These are phyloP conservation scores for Marisa cornuarietis DNA, from an alignment of 1,140 invertebrate species.

Conservation along the genomic window DNA sequence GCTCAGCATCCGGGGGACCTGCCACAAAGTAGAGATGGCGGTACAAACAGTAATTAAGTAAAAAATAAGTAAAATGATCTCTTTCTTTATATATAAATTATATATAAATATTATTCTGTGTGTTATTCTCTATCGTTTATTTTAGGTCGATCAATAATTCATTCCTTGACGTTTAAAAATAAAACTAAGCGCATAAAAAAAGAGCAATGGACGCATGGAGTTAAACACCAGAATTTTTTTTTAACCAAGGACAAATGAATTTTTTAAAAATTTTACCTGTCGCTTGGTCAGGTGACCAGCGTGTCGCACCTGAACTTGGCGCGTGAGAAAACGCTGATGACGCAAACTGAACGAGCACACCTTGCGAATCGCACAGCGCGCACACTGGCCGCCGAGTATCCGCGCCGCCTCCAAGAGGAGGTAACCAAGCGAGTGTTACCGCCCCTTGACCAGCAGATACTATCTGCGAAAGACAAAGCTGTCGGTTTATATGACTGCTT, in stretches of 20 bases:
- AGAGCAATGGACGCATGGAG: too few species aligned
- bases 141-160: too few species aligned
- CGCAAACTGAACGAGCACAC: constrained; percentile 49
- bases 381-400: constrained; percentile 28
- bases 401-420: constrained; percentile 38
- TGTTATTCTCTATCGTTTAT: too few species aligned
- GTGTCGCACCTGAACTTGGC: constrained; percentile 4
- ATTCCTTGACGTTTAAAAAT: too few species aligned
- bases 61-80: too few species aligned
- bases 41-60: too few species aligned
- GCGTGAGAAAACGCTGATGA: constrained; percentile 40
- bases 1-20: constrained; percentile 51
- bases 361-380: constrained; percentile 33
- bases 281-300: constrained; percentile 48
- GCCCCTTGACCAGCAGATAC: constrained; percentile 26
- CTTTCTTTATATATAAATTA: too few species aligned
- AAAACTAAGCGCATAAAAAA: too few species aligned
- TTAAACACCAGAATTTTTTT: too few species aligned
- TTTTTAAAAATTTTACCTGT: constrained; percentile 45
- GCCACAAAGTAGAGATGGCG: not conserved
- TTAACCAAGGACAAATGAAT: not conserved
- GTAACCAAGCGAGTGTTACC: constrained; percentile 48
- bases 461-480: constrained; percentile 27
- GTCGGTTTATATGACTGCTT: too few species aligned
- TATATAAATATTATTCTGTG: too few species aligned